A percentile compares a stretch with the other conserved stretches of the same genome.
These are phyloP conservation scores for Phrynocephalus forsythii DNA, from an alignment of 2,797 vertebrate genomes.

Conservation along the genomic window DNA sequence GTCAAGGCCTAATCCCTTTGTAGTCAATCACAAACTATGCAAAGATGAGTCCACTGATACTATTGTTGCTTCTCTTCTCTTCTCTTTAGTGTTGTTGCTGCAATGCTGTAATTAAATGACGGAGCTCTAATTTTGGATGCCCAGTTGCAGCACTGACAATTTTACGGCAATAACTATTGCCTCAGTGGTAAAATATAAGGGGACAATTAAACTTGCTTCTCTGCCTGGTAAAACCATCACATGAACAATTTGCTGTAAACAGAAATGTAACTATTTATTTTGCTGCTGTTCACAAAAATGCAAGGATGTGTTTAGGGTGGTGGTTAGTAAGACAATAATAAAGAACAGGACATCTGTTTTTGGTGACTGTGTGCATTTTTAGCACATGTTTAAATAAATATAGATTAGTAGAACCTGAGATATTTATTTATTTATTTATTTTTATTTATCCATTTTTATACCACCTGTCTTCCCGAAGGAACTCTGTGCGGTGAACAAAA, in stretches of 20 bases:
- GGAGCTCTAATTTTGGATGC: conserved; percentile 58
- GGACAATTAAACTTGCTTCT: conserved; percentile 26
- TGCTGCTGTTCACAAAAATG: conserved; percentile 39
- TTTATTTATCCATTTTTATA: too few species aligned
- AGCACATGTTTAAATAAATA: background rate
- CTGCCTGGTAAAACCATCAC: background rate
- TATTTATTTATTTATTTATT: too few species aligned
- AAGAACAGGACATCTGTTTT: background rate
- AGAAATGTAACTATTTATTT: conserved; percentile 29
- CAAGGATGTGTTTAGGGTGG: conserved; percentile 15
- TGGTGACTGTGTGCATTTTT: background rate
- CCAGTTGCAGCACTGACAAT: conserved; percentile 60
- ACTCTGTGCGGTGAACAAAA: too few species aligned
- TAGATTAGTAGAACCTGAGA: background rate
- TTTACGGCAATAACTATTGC: conserved; percentile 31
- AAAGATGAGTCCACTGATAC: conserved; percentile 58
- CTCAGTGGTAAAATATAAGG: conserved; percentile 28
- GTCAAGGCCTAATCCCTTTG: conserved; percentile 57
- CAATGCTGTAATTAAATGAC: conserved; percentile 67
- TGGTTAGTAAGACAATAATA: background rate
- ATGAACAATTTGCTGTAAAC: conserved; percentile 28
- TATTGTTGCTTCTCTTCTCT: conserved; percentile 38
- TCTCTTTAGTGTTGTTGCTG: conserved; percentile 39
- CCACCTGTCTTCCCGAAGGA: too few species aligned
- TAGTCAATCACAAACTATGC: conserved; percentile 62